Conservation (phyloP, 2,888 invertebrate genomes). For the Eristalis intricaria region DNA sequence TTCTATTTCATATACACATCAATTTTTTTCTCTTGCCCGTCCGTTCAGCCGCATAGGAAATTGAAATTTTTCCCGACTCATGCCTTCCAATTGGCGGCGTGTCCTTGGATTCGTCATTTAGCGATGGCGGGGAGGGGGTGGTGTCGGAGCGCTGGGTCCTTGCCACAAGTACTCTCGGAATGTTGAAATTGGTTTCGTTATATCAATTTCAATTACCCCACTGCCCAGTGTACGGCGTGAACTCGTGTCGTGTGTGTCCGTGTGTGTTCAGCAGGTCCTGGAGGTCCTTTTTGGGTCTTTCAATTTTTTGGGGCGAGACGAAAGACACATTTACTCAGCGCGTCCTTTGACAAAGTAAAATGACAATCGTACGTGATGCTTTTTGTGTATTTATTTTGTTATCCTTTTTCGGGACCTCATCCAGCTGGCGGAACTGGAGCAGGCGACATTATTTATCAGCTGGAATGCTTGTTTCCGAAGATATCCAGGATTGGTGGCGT, state of each 20-base stretch:
- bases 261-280: not conserved
- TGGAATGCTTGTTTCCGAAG: not conserved
- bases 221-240: not conserved
- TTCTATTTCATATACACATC: conserved; percentile 1
- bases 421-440: not conserved
- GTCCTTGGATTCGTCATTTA: conserved; percentile 52
- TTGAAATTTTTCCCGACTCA: conserved; percentile 28
- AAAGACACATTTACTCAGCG: conserved; percentile 9
- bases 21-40: conserved; percentile 1
- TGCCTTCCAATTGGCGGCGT: conserved; percentile 10
- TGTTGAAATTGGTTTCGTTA: conserved; percentile 63
- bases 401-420: conserved; percentile 11
- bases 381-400: conserved; percentile 7
- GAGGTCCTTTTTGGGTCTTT: not conserved
- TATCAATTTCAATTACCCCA: conserved; percentile 56
- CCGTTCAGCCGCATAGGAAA: conserved; percentile 30
- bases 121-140: not conserved
- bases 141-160: too few species aligned
- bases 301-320: conserved; percentile 1
- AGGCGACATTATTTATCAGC: not conserved
- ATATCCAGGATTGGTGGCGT: conserved; percentile 5
- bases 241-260: not conserved
- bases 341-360: conserved; percentile 58
- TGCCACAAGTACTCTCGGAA: conserved; percentile 33
- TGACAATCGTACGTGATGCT: conserved; percentile 64